Evolutionary conservation across 2,797 vertebrate species (phyloP), one percentile per base, ranked within the genome.

Genomic region (Hydrolagus colliei): DNA sequence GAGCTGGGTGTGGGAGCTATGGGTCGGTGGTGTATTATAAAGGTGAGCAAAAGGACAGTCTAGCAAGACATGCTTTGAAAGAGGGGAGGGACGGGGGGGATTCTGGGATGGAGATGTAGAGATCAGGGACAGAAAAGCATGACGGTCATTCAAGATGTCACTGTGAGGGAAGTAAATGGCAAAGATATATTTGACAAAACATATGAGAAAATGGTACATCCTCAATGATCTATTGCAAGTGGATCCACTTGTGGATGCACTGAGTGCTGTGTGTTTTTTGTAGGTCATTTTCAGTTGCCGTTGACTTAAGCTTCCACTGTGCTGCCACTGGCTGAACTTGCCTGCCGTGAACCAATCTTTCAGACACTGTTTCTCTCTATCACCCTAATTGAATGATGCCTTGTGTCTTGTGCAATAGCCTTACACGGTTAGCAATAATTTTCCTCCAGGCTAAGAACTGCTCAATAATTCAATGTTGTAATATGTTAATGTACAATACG

Each of bases 401-500:
- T 6, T 20, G 27, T 41, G 14, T 68, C 79, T 84, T 35, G 65
- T 68, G 79, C 27, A 82, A 2, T 68, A 35, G 14, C 63, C 32
- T 82, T 82, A 68, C 79, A 68, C 71, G 2, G 63, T 41, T 71
- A 41, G 27, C 65, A 84, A n/a, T 41, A 68, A 84, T 18, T 68
- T 71, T 10, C 16, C 79, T 84, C 65, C 32, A 52, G 16, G 63
- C 79, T 84, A 32, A 71, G 65, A 84, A 41, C 27, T 84, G 22
- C 78, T 82, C 65, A 84, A 84, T 71, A 84, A 84, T 84, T 71
- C 79, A 84, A 71, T 41, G 32, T 41, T 71, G 65, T n/a, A 61
- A 13, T 4, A 74, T 74, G 73, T 41, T 74, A 65, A 80, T 32
- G 13, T 16, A 78, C 27, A 35, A 35, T 80, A 32, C 65, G 62